Percentiles rank a stretch among this genome's conserved stretches.
These are phyloP conservation scores for Eupithecia dodoneata DNA, from an alignment of 2,888 invertebrate genomes.

Conservation along the genomic window DNA sequence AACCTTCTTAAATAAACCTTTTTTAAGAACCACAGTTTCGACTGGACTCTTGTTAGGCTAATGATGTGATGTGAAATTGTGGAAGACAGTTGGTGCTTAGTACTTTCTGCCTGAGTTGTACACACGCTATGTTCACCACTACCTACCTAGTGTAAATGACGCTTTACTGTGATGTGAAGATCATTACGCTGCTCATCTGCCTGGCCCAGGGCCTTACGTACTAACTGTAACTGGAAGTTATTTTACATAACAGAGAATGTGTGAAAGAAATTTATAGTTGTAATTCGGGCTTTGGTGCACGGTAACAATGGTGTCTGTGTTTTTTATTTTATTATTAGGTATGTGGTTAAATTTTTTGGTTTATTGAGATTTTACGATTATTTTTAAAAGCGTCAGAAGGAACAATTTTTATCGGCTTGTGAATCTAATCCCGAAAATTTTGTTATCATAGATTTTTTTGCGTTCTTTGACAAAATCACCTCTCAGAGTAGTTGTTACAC, in stretches of 20 bases:
- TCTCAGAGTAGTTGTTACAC: too few relatives aligned
- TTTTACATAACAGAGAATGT: neutral
- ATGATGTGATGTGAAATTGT: neutral
- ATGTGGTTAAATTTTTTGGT: neutral
- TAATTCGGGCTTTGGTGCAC: neutral
- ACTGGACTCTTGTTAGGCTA: neutral
- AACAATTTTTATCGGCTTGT: too few relatives aligned
- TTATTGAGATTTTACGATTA: too few relatives aligned
- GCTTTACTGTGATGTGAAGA: neutral
- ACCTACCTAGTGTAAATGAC: neutral
- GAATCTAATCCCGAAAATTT: too few relatives aligned
- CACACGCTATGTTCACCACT: neutral
- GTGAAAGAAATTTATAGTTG: neutral
- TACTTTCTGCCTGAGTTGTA: neutral
- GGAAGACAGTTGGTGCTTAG: neutral
- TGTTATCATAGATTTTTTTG: too few relatives aligned
- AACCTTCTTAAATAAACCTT: neutral
- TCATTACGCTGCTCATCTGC: neutral
- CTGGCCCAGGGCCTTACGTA: neutral
- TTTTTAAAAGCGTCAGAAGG: too few relatives aligned
- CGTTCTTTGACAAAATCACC: too few relatives aligned
- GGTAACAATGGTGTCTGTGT: neutral
- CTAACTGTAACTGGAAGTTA: neutral
- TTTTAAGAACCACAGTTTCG: neutral
- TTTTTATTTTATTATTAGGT: neutral